Conservation (phyloP, 2,113 vertebrate species). For the Ornithorhynchus anatinus region DNA sequence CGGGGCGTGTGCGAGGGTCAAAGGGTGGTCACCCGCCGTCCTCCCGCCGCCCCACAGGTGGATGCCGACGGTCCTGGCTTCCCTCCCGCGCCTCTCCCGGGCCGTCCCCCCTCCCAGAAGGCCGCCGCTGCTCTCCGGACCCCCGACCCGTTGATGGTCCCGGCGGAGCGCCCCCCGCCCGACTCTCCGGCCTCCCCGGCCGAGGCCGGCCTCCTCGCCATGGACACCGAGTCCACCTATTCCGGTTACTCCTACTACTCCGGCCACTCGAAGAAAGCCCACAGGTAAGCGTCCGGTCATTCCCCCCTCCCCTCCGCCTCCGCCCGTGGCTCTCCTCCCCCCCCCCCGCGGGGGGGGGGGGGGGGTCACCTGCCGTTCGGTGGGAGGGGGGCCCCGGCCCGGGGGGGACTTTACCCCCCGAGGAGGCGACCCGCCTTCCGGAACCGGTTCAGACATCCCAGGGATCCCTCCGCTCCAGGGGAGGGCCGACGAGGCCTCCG, state of each 20-base stretch:
- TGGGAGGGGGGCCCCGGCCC: too few species aligned
- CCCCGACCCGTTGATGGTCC: slow-evolving; percentile 32
- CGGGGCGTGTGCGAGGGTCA: background rate
- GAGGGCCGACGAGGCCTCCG: too few species aligned
- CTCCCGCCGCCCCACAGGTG: background rate
- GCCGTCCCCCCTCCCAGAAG: slow-evolving; percentile 31
- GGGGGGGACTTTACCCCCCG: too few species aligned
- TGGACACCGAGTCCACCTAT: slow-evolving; percentile 97
- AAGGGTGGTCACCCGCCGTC: background rate
- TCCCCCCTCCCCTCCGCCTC: background rate
- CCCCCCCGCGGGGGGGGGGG: rapidly evolving
- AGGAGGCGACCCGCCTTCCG: too few species aligned
- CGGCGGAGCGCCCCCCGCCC: slow-evolving; percentile 11
- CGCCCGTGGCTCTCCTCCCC: background rate
- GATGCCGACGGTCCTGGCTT: rapidly evolving
- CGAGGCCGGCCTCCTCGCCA: slow-evolving; percentile 66
- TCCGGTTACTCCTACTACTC: slow-evolving; percentile 97
- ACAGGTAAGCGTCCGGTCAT: slow-evolving; percentile 87
- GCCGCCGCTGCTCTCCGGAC: background rate
- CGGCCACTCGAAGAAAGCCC: slow-evolving; percentile 90
- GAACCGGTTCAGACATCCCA: too few species aligned
- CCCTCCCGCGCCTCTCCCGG: background rate
- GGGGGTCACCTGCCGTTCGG: too few species aligned
- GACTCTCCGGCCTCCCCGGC: background rate
- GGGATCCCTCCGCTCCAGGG: too few species aligned